phyloP scores from a whole-genome alignment of 2,888 invertebrate species.

The Omphaloscelis lunosa region DNA sequence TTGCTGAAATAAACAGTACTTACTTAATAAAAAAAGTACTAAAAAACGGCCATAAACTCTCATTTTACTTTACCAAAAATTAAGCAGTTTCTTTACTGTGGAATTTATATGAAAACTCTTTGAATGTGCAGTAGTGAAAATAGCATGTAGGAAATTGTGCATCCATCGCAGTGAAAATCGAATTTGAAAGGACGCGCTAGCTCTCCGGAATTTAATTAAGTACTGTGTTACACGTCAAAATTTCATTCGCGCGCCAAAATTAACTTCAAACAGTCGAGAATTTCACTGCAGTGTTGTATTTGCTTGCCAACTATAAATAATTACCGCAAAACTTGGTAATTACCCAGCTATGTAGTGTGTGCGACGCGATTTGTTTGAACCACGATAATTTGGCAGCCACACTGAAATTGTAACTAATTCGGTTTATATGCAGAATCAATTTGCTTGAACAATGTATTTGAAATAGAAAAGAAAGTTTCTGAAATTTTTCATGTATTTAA shows the following conservation, averaged over 20 bases:
- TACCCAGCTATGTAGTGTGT: slow-evolving; percentile 31
- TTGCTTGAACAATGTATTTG: background rate
- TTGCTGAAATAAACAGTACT: background rate
- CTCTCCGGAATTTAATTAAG: slow-evolving; percentile 25
- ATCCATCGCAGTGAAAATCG: slow-evolving; percentile 8
- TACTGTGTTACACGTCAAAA: slow-evolving; percentile 26
- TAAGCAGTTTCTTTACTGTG: background rate
- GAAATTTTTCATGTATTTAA: background rate
- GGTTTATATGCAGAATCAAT: slow-evolving; percentile 33
- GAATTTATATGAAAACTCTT: background rate
- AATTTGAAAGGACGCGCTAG: slow-evolving; percentile 16
- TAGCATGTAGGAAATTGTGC: background rate
- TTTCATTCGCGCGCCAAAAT: slow-evolving; percentile 41
- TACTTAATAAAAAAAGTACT: background rate
- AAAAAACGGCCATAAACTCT: background rate
- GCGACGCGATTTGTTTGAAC: slow-evolving; percentile 31
- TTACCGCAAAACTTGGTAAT: slow-evolving; percentile 39
- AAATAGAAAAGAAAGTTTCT: slow-evolving; percentile 1
- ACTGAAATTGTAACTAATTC: slow-evolving; percentile 49
- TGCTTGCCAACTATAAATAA: slow-evolving; percentile 40
- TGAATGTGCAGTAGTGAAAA: background rate
- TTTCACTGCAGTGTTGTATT: slow-evolving; percentile 31
- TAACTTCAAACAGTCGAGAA: slow-evolving; percentile 18
- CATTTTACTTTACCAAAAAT: background rate
- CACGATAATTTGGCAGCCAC: slow-evolving; percentile 36